Percentiles rank a stretch among this genome's conserved stretches.
Evolutionary conservation across 2,797 vertebrate genomes (phyloP).

Genomic region (Xenopus petersii): DNA sequence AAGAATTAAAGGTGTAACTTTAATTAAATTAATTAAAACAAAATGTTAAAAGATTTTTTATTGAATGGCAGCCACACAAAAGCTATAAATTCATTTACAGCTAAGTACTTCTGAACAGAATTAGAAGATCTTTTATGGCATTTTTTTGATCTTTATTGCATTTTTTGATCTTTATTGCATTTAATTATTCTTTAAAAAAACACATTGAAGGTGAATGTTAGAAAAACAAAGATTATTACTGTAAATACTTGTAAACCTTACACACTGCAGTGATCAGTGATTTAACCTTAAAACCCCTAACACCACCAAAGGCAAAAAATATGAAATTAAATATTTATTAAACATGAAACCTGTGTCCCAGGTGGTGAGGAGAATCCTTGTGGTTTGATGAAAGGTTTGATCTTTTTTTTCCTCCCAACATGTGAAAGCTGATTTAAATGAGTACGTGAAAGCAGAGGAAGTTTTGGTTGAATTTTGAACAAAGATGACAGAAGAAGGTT

Average conservation of each 20-base stretch:
- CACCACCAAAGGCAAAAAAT: conserved; percentile 45
- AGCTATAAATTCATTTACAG: conserved; percentile 57
- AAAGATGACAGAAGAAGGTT: conserved; percentile 74
- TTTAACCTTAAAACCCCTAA: conserved; percentile 50
- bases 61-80: conserved; percentile 15
- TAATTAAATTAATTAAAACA: conserved; percentile 16
- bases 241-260: conserved; percentile 68
- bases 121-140: conserved; percentile 59
- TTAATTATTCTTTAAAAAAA: conserved; percentile 68
- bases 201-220: conserved; percentile 27
- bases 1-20: conserved; percentile 3
- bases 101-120: conserved; percentile 59
- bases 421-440: conserved; percentile 69
- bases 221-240: conserved; percentile 58
- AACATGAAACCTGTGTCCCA: conserved; percentile 64
- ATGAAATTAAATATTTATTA: conserved; percentile 69
- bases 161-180: conserved; percentile 69
- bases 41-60: conserved; percentile 9
- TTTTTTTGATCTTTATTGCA: conserved; percentile 70
- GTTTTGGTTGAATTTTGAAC: conserved; percentile 78
- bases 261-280: conserved; percentile 47
- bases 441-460: conserved; percentile 72
- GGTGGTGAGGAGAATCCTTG: conserved; percentile 70
- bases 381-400: conserved; percentile 73
- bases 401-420: conserved; percentile 62